Percentiles rank a stretch among this genome's conserved stretches.
phyloP scores from a whole-genome alignment of 1,140 invertebrate species.

The Spodoptera litura region DNA sequence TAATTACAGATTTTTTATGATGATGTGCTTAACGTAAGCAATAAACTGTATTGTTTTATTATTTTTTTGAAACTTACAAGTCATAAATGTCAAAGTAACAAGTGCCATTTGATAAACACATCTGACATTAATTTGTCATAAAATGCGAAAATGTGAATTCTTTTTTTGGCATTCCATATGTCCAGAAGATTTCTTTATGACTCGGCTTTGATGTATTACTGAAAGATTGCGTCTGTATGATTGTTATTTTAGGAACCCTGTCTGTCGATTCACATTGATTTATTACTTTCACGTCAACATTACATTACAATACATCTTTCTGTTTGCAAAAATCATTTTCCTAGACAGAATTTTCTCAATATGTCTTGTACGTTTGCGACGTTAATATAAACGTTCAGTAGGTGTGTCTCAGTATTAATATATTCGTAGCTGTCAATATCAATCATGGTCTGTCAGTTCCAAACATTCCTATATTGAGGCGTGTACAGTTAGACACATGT shows the following conservation, averaged over 20 bases:
- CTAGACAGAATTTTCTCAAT: neutral
- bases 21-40: too few species aligned
- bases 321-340: conserved; percentile 10
- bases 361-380: neutral
- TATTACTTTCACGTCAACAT: conserved; percentile 17
- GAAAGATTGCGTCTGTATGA: conserved; percentile 9
- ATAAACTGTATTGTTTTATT: too few species aligned
- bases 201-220: conserved; percentile 1
- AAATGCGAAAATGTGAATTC: too few species aligned
- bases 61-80: too few species aligned
- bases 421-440: conserved; percentile 31
- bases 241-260: conserved; percentile 14
- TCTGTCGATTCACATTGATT: conserved; percentile 11
- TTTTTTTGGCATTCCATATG: too few species aligned
- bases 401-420: conserved; percentile 15
- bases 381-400: neutral
- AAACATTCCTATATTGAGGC: conserved; percentile 33
- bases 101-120: too few species aligned
- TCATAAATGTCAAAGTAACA: too few species aligned
- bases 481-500: conserved; percentile 34
- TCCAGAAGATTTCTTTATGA: neutral
- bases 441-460: conserved; percentile 28
- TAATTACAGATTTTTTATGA: too few species aligned
- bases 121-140: too few species aligned
- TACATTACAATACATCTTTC: neutral